These are phyloP conservation scores for Rutpela maculata DNA, from an alignment of 2,888 invertebrate genomes.

Conservation along the genomic window DNA sequence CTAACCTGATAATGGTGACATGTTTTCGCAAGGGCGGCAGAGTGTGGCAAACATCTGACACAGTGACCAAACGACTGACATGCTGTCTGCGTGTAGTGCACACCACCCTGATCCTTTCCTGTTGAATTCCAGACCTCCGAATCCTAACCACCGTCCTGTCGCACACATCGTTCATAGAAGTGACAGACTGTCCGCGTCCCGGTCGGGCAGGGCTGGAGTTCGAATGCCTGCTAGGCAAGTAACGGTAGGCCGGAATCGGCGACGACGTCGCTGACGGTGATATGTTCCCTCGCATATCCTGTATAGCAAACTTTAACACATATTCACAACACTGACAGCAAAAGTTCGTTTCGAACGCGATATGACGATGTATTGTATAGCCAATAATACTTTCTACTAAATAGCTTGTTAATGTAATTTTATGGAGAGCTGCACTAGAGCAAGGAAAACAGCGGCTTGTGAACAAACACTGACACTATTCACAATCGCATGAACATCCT, in stretches of 20 bases:
- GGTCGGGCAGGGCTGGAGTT: conserved; percentile 54
- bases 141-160: conserved; percentile 72
- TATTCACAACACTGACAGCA: conserved; percentile 35
- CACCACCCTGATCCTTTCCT: conserved; percentile 71
- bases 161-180: conserved; percentile 62
- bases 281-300: conserved; percentile 54
- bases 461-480: conserved; percentile 32
- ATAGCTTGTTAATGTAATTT: conserved; percentile 30
- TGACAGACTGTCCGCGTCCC: conserved; percentile 51
- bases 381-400: conserved; percentile 34
- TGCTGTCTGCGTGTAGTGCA: conserved; percentile 72
- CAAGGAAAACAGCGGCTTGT: conserved; percentile 19
- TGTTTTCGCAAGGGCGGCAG: conserved; percentile 71
- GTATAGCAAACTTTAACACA: conserved; percentile 24
- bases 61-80: conserved; percentile 71
- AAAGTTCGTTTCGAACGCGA: conserved; percentile 8
- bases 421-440: conserved; percentile 26
- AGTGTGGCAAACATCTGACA: conserved; percentile 69
- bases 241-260: conserved; percentile 55
- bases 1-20: conserved; percentile 73
- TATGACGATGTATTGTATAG: conserved; percentile 8
- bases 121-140: conserved; percentile 68
- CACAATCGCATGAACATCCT: conserved; percentile 26
- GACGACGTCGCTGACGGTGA: conserved; percentile 49
- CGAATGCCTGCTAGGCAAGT: conserved; percentile 50